A percentile compares a stretch with the other conserved stretches of the same genome.
phyloP scores from a whole-genome alignment of 2,797 vertebrate species.

The Sarcophilus harrisii region DNA sequence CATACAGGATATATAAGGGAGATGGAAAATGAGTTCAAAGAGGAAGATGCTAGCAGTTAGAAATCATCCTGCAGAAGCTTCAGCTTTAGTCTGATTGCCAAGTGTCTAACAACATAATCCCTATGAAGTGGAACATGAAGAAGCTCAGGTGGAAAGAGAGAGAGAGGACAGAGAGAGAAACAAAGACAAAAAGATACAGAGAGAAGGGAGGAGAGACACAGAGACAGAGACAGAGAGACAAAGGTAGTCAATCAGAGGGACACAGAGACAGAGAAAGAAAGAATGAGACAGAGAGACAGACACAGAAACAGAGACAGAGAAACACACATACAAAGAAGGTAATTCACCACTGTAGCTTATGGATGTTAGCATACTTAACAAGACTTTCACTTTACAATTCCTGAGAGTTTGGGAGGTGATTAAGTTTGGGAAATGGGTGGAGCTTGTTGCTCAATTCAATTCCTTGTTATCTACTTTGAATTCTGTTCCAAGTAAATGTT shows the following conservation, averaged over 20 bases:
- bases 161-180: background rate
- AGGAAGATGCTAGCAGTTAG: background rate
- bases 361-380: background rate
- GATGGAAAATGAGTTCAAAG: background rate
- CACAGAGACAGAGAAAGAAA: background rate
- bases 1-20: background rate
- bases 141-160: background rate
- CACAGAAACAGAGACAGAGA: background rate
- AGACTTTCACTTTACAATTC: background rate
- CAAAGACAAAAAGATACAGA: accelerated
- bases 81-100: background rate
- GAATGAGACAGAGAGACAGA: no score
- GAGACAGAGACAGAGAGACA: background rate
- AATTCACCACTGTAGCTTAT: background rate
- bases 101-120: background rate
- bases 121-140: background rate
- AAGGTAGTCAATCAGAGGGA: no score
- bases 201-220: no score
- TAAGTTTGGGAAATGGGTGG: background rate
- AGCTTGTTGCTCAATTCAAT: background rate
- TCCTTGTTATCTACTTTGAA: background rate
- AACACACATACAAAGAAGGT: accelerated
- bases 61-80: background rate
- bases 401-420: background rate
- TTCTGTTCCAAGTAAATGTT: background rate